Percentiles rank a stretch among this genome's conserved stretches.
Conservation (phyloP, 2,888 invertebrate species). For the Prenolepis imparis region DNA sequence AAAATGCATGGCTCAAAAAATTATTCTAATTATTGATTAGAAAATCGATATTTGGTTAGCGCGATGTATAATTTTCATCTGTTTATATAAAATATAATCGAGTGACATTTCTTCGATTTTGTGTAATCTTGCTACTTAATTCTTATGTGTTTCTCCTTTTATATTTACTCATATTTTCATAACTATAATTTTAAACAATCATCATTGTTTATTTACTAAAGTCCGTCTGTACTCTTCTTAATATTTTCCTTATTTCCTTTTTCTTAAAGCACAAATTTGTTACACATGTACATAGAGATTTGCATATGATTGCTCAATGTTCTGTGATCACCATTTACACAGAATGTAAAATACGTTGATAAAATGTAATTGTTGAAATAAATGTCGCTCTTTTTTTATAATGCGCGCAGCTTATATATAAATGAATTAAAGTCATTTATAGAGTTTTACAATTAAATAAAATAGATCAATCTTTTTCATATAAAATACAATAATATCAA, state of each 20-base stretch:
- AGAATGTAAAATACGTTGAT: not conserved
- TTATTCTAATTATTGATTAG: not conserved
- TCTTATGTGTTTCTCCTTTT: conserved; percentile 1
- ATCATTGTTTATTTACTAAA: not conserved
- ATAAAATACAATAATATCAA: not conserved
- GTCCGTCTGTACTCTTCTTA: not conserved
- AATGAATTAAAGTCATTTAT: not conserved
- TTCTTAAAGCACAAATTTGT: not conserved
- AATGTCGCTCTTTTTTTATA: conserved; percentile 2
- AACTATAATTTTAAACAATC: not conserved
- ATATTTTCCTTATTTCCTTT: not conserved
- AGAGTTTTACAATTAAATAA: not conserved
- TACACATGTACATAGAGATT: not conserved
- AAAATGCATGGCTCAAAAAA: conserved; percentile 19
- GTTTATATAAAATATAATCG: not conserved
- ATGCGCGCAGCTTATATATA: not conserved
- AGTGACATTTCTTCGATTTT: not conserved
- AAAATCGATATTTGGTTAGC: not conserved
- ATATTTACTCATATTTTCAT: not conserved
- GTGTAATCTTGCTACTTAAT: not conserved
- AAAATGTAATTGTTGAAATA: conserved; percentile 5
- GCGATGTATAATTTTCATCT: conserved; percentile 16
- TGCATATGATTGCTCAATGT: not conserved
- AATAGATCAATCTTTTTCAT: not conserved
- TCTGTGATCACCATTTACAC: not conserved